Evolutionary conservation across 1,140 invertebrate species (phyloP), one percentile per base, ranked within the genome.

Genomic region (Teleopsis dalmanni): DNA sequence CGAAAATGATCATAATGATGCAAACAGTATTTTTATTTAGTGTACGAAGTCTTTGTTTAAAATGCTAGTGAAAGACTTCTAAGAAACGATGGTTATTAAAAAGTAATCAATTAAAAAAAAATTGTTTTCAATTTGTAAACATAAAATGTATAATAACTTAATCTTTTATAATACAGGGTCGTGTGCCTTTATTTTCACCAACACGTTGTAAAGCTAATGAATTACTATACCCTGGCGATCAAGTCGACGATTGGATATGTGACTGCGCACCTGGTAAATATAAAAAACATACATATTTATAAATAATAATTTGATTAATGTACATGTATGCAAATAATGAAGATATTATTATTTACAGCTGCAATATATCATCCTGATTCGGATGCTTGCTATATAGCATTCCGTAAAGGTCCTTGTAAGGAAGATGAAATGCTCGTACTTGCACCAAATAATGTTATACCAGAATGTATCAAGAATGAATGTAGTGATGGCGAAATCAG

Each of bases 161-260:
- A 41, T 18, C 46, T 14, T 22, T 42, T 8, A 33, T 52, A 37
- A 38, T 60, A 55, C 57, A 81, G 78, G 72, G 76, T 47, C 71
- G 77, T 10, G 62, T 68, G 38, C 80, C 81, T 11, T 57, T 83
- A 6, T 77, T 69, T 43, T 65, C 74, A 29, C 78, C 79, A 11
- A 68, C 71, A 0, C 67, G 59, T 51, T 85, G 82, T 59, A 72
- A 75, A 10, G 65, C 74, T 37, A 78, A 81, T 55, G 81, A 84
- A 66, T 56, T 81, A 9, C 73, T 76, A 3, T 84, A 83, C 60
- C 78, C 80, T 1, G 79, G 80, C 2, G 75, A 79, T 53, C 75
- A 77, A 45, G 68, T 65, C 47, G 74, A 75, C 35, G 74, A 79
- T 53, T 81, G 80, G 78, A 75, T 82, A 19, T 86, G 83, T 50